These are phyloP conservation scores for Siphamia tubifer DNA, from an alignment of 2,113 vertebrate species.

Conservation along the genomic window DNA sequence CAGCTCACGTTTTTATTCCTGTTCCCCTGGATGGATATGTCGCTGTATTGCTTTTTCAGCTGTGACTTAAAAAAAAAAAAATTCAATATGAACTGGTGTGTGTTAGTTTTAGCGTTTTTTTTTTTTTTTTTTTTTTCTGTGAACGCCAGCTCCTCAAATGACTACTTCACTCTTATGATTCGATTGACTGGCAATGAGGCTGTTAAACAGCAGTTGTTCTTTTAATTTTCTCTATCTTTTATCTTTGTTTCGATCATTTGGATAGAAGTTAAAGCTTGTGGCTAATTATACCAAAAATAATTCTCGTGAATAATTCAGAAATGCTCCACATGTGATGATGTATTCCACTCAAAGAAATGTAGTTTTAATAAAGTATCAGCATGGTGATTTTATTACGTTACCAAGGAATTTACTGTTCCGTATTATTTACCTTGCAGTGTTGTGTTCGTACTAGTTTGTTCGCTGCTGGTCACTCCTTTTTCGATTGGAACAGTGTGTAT, in stretches of 20 bases:
- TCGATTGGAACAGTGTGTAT: no score
- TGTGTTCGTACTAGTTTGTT: no score
- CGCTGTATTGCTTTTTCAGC: conserved; percentile 28
- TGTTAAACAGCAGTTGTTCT: conserved; percentile 16
- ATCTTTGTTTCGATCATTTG: conserved; percentile 17
- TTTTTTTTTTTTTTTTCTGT: no score
- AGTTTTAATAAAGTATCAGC: neutral
- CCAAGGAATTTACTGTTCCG: neutral
- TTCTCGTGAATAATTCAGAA: no score
- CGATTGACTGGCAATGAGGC: conserved; percentile 14
- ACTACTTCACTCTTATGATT: neutral
- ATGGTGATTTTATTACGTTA: neutral
- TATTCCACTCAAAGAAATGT: neutral
- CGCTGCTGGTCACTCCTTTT: no score
- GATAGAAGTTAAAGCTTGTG: neutral
- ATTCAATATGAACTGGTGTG: conserved; percentile 4
- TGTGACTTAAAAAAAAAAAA: conserved; percentile 22
- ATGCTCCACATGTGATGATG: neutral
- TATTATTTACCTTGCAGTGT: no score
- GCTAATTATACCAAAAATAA: neutral
- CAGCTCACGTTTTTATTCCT: neutral
- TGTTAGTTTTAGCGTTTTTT: no score
- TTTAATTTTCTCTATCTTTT: neutral
- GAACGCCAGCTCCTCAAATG: neutral
- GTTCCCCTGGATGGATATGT: conserved; percentile 22